A percentile compares a stretch with the other conserved stretches of the same genome.
phyloP scores from a whole-genome alignment of 2,888 invertebrate genomes.

The Fragum fragum region DNA sequence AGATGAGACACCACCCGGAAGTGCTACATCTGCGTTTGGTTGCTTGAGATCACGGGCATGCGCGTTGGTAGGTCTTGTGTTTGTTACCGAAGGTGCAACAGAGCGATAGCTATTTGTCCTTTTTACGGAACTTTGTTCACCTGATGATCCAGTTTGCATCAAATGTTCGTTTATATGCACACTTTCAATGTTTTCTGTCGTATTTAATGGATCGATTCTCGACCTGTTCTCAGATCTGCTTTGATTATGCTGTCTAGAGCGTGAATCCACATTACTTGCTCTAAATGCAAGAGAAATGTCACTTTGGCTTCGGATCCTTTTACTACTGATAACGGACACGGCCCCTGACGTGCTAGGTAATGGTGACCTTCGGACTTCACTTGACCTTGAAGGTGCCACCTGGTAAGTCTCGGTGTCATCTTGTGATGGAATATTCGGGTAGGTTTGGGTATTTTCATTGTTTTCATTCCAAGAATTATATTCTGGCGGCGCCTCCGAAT shows the following conservation, averaged over 20 bases:
- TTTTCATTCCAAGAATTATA: constrained; percentile 29
- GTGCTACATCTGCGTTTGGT: background rate
- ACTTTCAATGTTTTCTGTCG: background rate
- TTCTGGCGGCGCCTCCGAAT: constrained; percentile 49
- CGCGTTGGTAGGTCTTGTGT: background rate
- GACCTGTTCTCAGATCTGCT: background rate
- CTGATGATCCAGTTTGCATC: background rate
- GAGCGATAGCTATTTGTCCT: background rate
- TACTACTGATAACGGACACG: background rate
- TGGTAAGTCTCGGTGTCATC: background rate
- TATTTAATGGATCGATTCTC: background rate
- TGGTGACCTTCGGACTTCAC: constrained; percentile 25
- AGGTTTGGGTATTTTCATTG: constrained; percentile 3
- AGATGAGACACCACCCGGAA: background rate
- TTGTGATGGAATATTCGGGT: background rate
- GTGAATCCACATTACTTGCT: background rate
- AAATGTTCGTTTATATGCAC: background rate
- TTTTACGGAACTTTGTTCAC: background rate
- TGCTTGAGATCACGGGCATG: background rate
- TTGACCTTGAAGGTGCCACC: background rate
- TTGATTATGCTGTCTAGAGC: background rate
- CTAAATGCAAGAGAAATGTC: background rate
- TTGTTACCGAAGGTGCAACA: background rate
- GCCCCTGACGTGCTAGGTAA: constrained; percentile 37
- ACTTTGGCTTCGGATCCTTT: background rate